phyloP scores from a whole-genome alignment of 2,113 vertebrate genomes.

The Callipepla squamata region DNA sequence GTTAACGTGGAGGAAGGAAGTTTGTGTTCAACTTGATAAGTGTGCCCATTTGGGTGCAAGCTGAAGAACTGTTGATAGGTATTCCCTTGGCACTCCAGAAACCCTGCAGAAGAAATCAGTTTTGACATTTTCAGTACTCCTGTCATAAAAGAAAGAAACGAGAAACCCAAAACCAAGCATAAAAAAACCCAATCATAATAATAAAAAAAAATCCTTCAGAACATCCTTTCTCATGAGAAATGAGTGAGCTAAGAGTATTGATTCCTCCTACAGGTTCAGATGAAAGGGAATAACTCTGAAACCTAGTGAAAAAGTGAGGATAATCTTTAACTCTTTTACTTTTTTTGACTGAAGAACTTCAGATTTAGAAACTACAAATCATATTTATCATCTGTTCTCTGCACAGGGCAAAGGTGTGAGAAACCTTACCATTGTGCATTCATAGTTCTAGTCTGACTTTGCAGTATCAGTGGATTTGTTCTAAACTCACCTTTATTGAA shows the following conservation, averaged over 20 bases:
- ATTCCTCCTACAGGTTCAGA: background rate
- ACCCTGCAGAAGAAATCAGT: background rate
- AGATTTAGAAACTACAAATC: background rate
- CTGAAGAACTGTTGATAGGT: background rate
- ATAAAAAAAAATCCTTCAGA: background rate
- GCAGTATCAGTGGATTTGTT: background rate
- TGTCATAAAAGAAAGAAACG: background rate
- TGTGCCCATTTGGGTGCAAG: background rate
- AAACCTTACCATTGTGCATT: background rate
- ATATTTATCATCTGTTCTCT: rapidly evolving
- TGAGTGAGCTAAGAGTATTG: background rate
- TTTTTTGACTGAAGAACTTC: background rate
- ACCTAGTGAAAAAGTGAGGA: background rate
- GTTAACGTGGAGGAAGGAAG: background rate
- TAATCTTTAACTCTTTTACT: background rate
- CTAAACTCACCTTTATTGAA: background rate
- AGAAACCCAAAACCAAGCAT: background rate
- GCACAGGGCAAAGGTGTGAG: background rate
- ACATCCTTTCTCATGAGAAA: background rate
- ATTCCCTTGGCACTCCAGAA: background rate
- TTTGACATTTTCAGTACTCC: background rate
- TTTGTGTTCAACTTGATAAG: constrained; percentile 19
- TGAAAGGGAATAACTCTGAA: background rate
- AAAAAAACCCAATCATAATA: background rate
- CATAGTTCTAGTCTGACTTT: background rate